phyloP scores from a whole-genome alignment of 1,140 invertebrate species.

The Cryptotermes secundus region DNA sequence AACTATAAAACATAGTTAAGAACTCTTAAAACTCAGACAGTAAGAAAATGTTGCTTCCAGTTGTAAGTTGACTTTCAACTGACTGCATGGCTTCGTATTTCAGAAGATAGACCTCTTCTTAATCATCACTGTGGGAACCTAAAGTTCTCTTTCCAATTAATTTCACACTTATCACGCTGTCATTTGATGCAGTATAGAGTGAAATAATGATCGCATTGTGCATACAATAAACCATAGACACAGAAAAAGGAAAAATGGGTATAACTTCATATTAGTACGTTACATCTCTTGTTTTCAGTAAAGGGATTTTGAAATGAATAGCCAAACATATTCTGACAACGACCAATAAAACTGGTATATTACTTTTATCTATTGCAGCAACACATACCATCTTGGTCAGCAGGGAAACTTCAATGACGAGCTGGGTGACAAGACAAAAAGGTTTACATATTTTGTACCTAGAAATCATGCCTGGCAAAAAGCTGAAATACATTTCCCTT shows the following conservation, averaged over 20 bases:
- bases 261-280: neutral
- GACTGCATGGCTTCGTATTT: no score
- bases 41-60: no score
- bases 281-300: neutral
- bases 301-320: neutral
- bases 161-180: no score
- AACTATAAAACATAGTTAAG: no score
- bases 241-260: neutral
- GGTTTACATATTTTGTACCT: conserved; percentile 91
- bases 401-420: conserved; percentile 74
- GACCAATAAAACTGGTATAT: neutral
- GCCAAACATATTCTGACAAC: neutral
- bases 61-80: no score
- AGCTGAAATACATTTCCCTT: conserved; percentile 67
- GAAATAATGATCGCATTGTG: no score
- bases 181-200: no score
- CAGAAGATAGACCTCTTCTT: no score
- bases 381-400: conserved; percentile 71
- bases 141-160: no score
- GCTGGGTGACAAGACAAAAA: conserved; percentile 71
- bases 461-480: conserved; percentile 81
- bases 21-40: no score
- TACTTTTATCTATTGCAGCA: conserved; percentile 54
- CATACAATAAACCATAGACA: no score
- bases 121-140: no score